phyloP scores from a whole-genome alignment of 2,113 vertebrate genomes.

The Apistogramma diplotaenia region DNA sequence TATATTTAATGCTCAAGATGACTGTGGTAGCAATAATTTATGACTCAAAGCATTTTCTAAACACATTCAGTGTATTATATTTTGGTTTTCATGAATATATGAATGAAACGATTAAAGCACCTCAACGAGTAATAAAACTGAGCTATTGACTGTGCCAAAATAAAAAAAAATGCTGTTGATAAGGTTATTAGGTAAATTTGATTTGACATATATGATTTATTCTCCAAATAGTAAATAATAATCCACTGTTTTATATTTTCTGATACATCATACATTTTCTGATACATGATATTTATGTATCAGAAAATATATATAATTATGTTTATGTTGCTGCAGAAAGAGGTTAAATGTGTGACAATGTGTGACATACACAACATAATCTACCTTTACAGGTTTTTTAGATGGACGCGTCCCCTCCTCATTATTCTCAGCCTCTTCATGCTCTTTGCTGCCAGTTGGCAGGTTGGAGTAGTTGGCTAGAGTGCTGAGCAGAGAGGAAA shows the following conservation, averaged over 20 bases:
- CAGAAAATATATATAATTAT: too few species aligned
- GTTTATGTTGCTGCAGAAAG: neutral
- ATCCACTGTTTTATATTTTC: neutral
- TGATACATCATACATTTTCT: neutral
- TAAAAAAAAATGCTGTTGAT: neutral
- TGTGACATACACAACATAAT: neutral
- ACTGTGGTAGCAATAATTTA: too few species aligned
- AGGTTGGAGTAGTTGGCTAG: constrained; percentile 98
- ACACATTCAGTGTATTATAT: too few species aligned
- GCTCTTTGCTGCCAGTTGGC: constrained; percentile 93
- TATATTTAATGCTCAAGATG: neutral
- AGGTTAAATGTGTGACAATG: neutral
- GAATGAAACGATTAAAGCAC: neutral
- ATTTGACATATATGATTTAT: neutral
- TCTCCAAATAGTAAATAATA: neutral
- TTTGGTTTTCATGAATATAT: neutral
- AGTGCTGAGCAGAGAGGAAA: constrained; percentile 95
- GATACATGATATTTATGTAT: neutral
- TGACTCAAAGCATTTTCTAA: neutral
- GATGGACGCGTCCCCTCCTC: constrained; percentile 78
- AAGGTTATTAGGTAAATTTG: neutral
- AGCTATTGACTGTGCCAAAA: neutral
- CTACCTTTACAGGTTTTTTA: constrained; percentile 68
- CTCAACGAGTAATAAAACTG: neutral
- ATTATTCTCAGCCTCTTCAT: constrained; percentile 94